A percentile compares a stretch with the other conserved stretches of the same genome.
These are phyloP conservation scores for Corythornis cristatus DNA, from an alignment of 2,113 vertebrate species.

Conservation along the genomic window DNA sequence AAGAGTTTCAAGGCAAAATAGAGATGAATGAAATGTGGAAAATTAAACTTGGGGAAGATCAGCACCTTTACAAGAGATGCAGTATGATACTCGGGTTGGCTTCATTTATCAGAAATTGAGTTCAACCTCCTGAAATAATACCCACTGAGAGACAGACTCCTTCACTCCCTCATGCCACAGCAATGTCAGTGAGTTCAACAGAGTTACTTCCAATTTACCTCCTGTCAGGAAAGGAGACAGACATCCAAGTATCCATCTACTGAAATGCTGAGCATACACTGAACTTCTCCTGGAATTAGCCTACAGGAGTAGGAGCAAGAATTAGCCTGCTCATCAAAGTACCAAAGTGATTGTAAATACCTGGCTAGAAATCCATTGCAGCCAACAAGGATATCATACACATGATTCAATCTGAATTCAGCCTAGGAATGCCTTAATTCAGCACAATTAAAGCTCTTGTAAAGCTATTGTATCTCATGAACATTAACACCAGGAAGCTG, in stretches of 20 bases:
- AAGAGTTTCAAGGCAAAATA: constrained; percentile 20
- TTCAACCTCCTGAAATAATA: constrained; percentile 1
- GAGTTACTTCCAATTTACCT: constrained; percentile 32
- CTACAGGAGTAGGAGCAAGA: neutral
- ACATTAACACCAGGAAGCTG: neutral
- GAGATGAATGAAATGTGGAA: neutral
- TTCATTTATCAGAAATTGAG: constrained; percentile 39
- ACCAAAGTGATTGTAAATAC: neutral
- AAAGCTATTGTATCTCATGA: constrained; percentile 2
- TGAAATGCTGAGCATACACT: neutral
- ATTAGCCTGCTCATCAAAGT: neutral
- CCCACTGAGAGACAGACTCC: neutral
- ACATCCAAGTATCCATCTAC: neutral
- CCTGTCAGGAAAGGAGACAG: neutral
- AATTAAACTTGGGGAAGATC: constrained; percentile 30
- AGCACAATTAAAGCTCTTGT: neutral
- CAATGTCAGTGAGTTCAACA: neutral
- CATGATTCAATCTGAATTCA: neutral
- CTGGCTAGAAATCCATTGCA: neutral
- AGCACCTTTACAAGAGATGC: constrained; percentile 33
- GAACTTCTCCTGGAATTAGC: neutral
- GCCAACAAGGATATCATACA: neutral
- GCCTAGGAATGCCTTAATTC: neutral
- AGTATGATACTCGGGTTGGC: neutral
- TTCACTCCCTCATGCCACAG: neutral